A percentile compares a stretch with the other conserved stretches of the same genome.
Evolutionary conservation across 2,888 invertebrate genomes (phyloP).

Genomic region (Drosophila borealis): DNA sequence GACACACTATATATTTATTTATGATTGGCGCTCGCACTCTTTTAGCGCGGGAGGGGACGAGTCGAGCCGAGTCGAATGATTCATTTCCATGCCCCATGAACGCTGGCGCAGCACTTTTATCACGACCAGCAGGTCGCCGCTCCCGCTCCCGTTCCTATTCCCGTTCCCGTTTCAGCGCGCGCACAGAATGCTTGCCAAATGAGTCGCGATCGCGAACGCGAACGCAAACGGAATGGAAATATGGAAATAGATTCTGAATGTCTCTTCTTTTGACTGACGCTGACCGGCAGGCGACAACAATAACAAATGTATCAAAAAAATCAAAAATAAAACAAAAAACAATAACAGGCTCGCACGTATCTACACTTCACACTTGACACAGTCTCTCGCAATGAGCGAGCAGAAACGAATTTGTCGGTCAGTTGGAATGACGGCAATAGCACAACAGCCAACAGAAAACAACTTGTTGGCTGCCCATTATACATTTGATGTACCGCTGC

Average conservation of each 20-base stretch:
- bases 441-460: conserved; percentile 29
- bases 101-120: conserved; percentile 38
- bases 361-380: conserved; percentile 34
- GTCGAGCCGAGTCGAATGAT: conserved; percentile 37
- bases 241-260: conserved; percentile 1
- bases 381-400: conserved; percentile 17
- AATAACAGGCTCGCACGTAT: conserved; percentile 16
- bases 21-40: conserved; percentile 37
- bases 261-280: conserved; percentile 1
- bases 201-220: conserved; percentile 21
- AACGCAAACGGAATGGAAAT: conserved; percentile 20
- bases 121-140: conserved; percentile 28
- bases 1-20: conserved; percentile 48
- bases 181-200: conserved; percentile 13
- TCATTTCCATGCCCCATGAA: conserved; percentile 45
- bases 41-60: conserved; percentile 3
- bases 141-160: conserved; percentile 1
- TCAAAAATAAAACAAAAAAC: neutral
- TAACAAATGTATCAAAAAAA: neutral
- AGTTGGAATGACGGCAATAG: conserved; percentile 31
- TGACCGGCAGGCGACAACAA: conserved; percentile 30
- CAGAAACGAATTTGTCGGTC: conserved; percentile 27
- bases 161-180: neutral
- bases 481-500: conserved; percentile 8
- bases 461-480: conserved; percentile 38